These are phyloP conservation scores for Alexandromys oeconomus DNA, from an alignment of 2,797 vertebrate genomes.

Conservation along the genomic window DNA sequence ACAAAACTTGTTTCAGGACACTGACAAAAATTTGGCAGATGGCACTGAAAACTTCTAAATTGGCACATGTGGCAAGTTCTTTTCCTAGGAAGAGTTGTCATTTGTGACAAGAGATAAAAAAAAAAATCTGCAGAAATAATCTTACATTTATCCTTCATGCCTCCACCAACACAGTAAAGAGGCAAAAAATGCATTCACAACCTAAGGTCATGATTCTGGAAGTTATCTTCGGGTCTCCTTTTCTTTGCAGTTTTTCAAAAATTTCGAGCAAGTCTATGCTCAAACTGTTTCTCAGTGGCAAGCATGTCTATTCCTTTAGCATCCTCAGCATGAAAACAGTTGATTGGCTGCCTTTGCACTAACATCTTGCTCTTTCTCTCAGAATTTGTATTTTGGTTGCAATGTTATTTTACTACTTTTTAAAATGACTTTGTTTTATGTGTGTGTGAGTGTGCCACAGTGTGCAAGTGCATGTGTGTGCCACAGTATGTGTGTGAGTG, in stretches of 20 bases:
- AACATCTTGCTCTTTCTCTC: not conserved
- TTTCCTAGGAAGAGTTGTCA: not conserved
- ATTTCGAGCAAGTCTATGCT: not conserved
- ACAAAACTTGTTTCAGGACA: conserved; percentile 33
- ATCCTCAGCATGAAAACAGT: not conserved
- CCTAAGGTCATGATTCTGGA: not conserved
- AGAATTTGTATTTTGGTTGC: conserved; percentile 24
- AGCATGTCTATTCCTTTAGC: not conserved
- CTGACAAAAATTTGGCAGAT: conserved; percentile 57
- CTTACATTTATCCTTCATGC: conserved; percentile 11
- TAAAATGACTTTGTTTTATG: not conserved
- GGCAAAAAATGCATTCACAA: not conserved
- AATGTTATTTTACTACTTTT: not conserved
- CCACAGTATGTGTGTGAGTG: too few relatives aligned
- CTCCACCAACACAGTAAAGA: conserved; percentile 30
- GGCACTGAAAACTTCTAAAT: conserved; percentile 45
- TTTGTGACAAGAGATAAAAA: conserved; percentile 44
- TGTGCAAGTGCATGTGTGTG: too few relatives aligned
- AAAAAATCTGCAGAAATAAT: conserved; percentile 31
- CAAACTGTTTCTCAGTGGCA: conserved; percentile 16
- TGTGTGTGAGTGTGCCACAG: not conserved
- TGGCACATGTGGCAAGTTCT: not conserved
- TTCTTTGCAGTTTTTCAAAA: not conserved
- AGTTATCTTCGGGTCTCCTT: not conserved
- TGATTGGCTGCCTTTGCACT: not conserved